Conservation (phyloP, 2,113 vertebrate species). For the Heptranchias perlo region DNA sequence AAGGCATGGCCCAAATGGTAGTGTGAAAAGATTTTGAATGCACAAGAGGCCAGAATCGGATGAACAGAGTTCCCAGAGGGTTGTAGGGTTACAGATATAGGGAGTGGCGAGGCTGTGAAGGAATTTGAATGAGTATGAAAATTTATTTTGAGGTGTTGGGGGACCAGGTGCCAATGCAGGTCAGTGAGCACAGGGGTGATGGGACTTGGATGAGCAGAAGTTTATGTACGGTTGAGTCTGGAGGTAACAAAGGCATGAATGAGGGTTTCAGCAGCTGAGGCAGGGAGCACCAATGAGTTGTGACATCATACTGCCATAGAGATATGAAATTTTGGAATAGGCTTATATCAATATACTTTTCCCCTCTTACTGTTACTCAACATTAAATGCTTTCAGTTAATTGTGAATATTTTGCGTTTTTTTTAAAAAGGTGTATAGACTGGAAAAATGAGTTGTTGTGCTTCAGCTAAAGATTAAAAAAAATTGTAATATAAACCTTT, state of each 20-base stretch:
- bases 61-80: neutral
- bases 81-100: neutral
- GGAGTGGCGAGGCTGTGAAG: neutral
- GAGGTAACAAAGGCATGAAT: neutral
- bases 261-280: neutral
- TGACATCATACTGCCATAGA: neutral
- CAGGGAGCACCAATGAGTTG: neutral
- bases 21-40: neutral
- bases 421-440: neutral
- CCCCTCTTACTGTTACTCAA: neutral
- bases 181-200: neutral
- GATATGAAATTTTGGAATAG: neutral
- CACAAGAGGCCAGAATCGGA: neutral
- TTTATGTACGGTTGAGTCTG: neutral
- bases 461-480: neutral
- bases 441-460: neutral
- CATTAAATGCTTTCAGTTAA: neutral
- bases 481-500: neutral
- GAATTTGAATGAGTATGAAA: neutral
- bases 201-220: neutral
- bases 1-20: neutral
- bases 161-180: neutral
- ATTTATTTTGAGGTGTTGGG: neutral
- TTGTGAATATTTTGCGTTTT: neutral
- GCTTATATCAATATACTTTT: neutral